Percentiles rank a stretch among this genome's conserved stretches.
Conservation (phyloP, 1,140 invertebrate genomes). For the Mercenaria mercenaria region DNA sequence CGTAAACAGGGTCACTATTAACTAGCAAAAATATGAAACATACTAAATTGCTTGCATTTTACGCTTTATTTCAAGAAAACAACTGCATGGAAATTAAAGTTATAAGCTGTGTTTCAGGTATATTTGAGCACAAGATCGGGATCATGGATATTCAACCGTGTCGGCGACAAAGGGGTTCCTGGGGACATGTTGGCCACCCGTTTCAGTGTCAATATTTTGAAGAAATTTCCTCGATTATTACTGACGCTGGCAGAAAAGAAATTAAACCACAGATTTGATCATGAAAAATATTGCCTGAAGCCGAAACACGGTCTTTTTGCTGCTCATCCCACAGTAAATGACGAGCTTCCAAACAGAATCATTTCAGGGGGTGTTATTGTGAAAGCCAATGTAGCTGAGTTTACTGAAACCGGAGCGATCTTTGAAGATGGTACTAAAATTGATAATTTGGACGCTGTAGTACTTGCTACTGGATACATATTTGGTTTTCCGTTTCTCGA, state of each 20-base stretch:
- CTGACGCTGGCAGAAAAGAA: not conserved
- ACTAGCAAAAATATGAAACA: too few relatives aligned
- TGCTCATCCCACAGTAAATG: conserved; percentile 87
- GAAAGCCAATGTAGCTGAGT: conserved; percentile 80
- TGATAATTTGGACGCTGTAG: conserved; percentile 77
- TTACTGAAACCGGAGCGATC: conserved; percentile 80
- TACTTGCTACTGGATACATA: conserved; percentile 81
- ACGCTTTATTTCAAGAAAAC: too few relatives aligned
- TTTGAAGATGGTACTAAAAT: conserved; percentile 83
- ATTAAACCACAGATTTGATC: conserved; percentile 86
- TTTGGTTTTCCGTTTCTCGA: conserved; percentile 82
- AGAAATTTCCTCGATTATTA: not conserved
- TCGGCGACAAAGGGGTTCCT: conserved; percentile 79
- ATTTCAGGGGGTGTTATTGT: conserved; percentile 84
- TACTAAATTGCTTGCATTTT: too few relatives aligned
- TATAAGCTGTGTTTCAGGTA: conserved; percentile 79
- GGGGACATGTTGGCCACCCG: conserved; percentile 67
- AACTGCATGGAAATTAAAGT: too few relatives aligned
- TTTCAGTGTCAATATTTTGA: not conserved
- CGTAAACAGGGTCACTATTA: too few relatives aligned
- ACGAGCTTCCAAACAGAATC: conserved; percentile 87
- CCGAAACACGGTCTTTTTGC: conserved; percentile 86
- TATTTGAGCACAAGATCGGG: conserved; percentile 87
- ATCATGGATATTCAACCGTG: conserved; percentile 86
- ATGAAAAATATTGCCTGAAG: conserved; percentile 82